Conservation (phyloP, 2,797 vertebrate species). For the Sebastes glaucus region DNA sequence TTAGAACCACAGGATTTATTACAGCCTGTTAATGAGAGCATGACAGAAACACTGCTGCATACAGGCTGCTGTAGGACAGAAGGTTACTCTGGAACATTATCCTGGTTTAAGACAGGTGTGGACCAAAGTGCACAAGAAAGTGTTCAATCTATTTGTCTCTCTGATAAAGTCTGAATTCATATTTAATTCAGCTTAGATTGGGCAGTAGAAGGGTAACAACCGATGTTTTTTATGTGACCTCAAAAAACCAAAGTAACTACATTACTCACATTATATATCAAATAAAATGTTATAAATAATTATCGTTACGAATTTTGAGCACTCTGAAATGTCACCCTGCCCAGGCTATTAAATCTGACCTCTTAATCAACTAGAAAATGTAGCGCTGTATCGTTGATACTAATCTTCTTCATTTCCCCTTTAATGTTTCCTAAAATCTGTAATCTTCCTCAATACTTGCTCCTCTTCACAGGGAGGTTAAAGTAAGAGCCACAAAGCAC, state of each 20-base stretch:
- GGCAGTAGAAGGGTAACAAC: neutral
- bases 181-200: neutral
- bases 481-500: neutral
- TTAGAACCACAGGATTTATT: conserved; percentile 18
- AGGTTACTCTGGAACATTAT: conserved; percentile 27
- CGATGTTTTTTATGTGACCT: neutral
- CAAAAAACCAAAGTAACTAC: neutral
- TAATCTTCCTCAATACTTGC: neutral
- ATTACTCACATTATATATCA: neutral
- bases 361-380: neutral
- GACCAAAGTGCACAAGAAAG: neutral
- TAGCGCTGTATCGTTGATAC: too few species aligned
- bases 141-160: neutral
- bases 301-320: neutral
- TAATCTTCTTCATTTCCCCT: neutral
- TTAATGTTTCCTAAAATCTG: neutral
- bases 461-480: neutral
- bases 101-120: neutral
- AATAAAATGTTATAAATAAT: neutral
- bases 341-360: neutral
- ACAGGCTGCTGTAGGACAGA: conserved; percentile 9
- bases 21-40: conserved; percentile 15
- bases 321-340: neutral
- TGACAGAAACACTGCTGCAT: neutral
- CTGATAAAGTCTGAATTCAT: neutral